Percentiles rank a stretch among this genome's conserved stretches.
Evolutionary conservation across 1,140 invertebrate genomes (phyloP).

Genomic region (Leucophenga varia): DNA sequence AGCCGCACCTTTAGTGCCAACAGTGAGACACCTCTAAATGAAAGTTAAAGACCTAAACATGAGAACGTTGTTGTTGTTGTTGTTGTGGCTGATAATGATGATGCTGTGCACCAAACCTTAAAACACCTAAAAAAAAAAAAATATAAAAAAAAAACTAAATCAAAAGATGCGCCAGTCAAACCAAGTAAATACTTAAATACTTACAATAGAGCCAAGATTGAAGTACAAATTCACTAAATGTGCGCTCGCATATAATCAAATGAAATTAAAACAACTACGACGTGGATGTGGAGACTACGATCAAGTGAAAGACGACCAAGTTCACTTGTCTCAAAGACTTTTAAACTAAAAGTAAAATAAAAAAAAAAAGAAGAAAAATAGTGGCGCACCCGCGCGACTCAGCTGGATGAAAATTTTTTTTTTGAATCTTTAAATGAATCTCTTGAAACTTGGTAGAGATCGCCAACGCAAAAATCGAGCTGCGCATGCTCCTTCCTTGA

Average conservation of each 20-base stretch:
- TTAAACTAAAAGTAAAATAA: background rate
- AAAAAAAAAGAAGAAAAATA: conserved; percentile 11
- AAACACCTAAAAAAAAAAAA: too few relatives aligned
- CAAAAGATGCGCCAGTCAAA: conserved; percentile 6
- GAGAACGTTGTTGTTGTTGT: background rate
- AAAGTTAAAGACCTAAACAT: conserved; percentile 40
- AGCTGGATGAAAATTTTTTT: too few relatives aligned
- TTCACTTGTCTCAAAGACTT: too few relatives aligned
- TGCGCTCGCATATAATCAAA: conserved; percentile 50
- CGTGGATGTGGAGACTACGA: too few relatives aligned
- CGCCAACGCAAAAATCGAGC: conserved; percentile 39
- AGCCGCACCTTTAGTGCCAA: conserved; percentile 39
- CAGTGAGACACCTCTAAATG: conserved; percentile 26
- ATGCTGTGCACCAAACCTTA: too few relatives aligned
- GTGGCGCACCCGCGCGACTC: conserved; percentile 32
- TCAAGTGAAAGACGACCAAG: conserved; percentile 12
- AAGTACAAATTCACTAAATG: too few relatives aligned
- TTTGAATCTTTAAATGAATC: too few relatives aligned
- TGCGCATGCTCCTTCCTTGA: background rate
- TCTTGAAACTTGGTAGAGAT: too few relatives aligned
- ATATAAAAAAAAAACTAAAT: conserved; percentile 15
- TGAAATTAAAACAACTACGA: conserved; percentile 43
- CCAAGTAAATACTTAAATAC: too few relatives aligned
- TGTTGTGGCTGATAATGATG: too few relatives aligned
- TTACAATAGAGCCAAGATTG: too few relatives aligned